A percentile compares a stretch with the other conserved stretches of the same genome.
Conservation (phyloP, 30 jellyfish, hydroid and myxozoan genomes). For the Hydractinia symbiolongicarpus region DNA sequence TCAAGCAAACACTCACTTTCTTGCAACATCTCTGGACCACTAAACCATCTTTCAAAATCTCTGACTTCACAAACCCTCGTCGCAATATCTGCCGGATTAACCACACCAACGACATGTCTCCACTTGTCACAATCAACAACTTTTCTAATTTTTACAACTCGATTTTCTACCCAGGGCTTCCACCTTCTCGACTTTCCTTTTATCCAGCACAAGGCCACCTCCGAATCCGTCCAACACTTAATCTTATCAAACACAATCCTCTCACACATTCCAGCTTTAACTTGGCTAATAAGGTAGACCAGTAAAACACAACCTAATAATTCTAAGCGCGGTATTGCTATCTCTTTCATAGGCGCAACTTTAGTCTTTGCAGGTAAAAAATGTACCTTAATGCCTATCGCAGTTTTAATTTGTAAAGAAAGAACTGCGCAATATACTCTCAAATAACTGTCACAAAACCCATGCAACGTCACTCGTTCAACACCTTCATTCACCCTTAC, state of each 20-base stretch:
- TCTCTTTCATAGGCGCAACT: conserved; percentile 7
- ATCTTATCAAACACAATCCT: conserved; percentile 17
- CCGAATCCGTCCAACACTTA: conserved; percentile 14
- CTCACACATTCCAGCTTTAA: too few relatives aligned
- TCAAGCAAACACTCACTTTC: too few relatives aligned
- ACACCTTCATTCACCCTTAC: too few relatives aligned
- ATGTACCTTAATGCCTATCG: neutral
- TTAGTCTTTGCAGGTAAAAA: neutral
- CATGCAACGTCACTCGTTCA: too few relatives aligned
- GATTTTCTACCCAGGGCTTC: conserved; percentile 30
- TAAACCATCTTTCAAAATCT: too few relatives aligned
- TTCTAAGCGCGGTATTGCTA: conserved; percentile 28
- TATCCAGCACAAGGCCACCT: too few relatives aligned
- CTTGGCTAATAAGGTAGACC: conserved; percentile 15
- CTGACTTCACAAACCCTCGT: too few relatives aligned
- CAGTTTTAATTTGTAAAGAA: neutral
- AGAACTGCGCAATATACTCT: neutral
- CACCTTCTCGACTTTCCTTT: conserved; percentile 21
- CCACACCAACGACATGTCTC: conserved; percentile 23
- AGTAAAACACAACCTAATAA: conserved; percentile 16
- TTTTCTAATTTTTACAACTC: conserved; percentile 32
- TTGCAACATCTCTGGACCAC: too few relatives aligned
- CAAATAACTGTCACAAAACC: neutral
- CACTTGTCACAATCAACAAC: conserved; percentile 15
- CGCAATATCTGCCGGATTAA: conserved; percentile 40